These are phyloP conservation scores for Porites rus DNA, from an alignment of 92 coral and sea anemone genomes.

Conservation along the genomic window DNA sequence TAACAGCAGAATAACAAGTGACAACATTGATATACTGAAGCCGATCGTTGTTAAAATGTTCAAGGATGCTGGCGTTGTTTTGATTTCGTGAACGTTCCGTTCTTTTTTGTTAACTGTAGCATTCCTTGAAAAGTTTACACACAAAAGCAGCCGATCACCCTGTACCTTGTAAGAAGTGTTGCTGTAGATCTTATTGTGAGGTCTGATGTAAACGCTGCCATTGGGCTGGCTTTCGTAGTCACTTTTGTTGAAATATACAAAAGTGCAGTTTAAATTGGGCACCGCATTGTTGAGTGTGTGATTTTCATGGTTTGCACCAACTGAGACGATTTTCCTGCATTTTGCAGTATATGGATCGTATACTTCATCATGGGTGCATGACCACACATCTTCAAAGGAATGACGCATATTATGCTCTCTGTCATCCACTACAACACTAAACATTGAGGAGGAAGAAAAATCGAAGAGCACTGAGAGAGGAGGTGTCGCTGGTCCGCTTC, in stretches of 20 bases:
- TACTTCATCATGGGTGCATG: slow-evolving; percentile 40
- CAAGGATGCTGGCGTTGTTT: slow-evolving; percentile 5
- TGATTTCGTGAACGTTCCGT: background rate
- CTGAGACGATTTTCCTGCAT: slow-evolving; percentile 37
- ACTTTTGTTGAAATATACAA: slow-evolving; percentile 17
- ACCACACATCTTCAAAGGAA: background rate
- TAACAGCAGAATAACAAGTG: slow-evolving; percentile 47
- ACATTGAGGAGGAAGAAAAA: slow-evolving; percentile 55
- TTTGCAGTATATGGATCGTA: slow-evolving; percentile 59
- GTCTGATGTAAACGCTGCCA: slow-evolving; percentile 14
- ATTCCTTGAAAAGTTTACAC: slow-evolving; percentile 25
- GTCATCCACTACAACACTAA: slow-evolving; percentile 10
- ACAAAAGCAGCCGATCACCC: background rate
- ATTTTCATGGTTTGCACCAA: background rate
- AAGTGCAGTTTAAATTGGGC: slow-evolving; percentile 29
- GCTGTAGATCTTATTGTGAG: slow-evolving; percentile 5
- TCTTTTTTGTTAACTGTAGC: background rate
- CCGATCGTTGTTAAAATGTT: slow-evolving; percentile 29
- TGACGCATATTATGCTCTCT: background rate
- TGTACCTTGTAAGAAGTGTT: background rate
- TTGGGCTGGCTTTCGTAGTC: slow-evolving; percentile 17
- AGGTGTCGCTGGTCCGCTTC: slow-evolving; percentile 7
- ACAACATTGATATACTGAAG: slow-evolving; percentile 38
- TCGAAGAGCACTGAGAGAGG: slow-evolving; percentile 64
- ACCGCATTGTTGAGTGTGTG: background rate